Conservation (phyloP, 2,797 vertebrate genomes). For the Cephalopachus bancanus region DNA sequence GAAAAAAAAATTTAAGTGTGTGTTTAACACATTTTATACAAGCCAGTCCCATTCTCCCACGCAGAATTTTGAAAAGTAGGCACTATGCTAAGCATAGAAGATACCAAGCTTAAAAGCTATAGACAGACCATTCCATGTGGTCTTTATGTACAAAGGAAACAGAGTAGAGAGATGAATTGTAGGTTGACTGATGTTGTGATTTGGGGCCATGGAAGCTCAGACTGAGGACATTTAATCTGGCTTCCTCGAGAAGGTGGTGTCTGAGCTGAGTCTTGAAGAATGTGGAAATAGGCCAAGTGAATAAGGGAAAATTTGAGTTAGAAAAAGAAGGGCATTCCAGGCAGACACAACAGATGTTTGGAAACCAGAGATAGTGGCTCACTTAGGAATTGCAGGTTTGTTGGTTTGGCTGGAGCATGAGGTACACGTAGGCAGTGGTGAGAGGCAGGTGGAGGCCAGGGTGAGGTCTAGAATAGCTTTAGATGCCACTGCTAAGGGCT, state of each 20-base stretch:
- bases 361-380: background rate
- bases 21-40: conserved; percentile 41
- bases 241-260: conserved; percentile 45
- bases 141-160: conserved; percentile 1
- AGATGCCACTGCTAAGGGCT: background rate
- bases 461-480: background rate
- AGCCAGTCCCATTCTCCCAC: conserved; percentile 40
- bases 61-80: conserved; percentile 48
- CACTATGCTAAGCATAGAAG: background rate
- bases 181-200: background rate
- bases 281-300: conserved; percentile 18
- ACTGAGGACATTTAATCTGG: background rate
- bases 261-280: conserved; percentile 34
- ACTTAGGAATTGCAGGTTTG: background rate
- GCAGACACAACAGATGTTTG: background rate
- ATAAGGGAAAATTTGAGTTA: background rate
- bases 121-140: background rate
- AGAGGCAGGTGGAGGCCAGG: background rate
- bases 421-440: background rate
- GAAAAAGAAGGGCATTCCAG: background rate
- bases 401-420: background rate
- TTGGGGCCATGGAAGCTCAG: background rate
- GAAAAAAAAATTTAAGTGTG: too few relatives aligned
- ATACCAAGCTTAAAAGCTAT: conserved; percentile 43
- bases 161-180: background rate